Conservation (phyloP, 2,888 invertebrate genomes). For the Microplitis manilae region DNA sequence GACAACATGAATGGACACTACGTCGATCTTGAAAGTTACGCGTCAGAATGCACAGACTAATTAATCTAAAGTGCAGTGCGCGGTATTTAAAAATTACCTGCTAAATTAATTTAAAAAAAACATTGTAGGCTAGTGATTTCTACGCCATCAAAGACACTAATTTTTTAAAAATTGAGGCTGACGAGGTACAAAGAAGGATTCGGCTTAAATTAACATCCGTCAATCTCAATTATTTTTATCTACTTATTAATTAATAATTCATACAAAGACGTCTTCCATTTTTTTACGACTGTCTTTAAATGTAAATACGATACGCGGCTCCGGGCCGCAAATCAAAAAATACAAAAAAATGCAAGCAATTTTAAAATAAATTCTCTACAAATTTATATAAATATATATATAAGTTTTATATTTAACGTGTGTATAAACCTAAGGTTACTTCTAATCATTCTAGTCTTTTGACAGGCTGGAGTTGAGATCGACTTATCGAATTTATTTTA, state of each 20-base stretch:
- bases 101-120: no score
- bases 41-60: conserved; percentile 76
- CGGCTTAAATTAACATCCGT: no score
- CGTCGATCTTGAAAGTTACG: conserved; percentile 80
- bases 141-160: conserved; percentile 35
- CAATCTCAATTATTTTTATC: no score
- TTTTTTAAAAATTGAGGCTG: neutral
- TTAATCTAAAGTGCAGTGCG: neutral
- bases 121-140: neutral
- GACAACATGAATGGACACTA: conserved; percentile 79
- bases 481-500: conserved; percentile 51
- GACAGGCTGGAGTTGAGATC: conserved; percentile 64
- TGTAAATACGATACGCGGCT: no score
- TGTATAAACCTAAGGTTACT: conserved; percentile 55
- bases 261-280: no score
- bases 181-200: neutral
- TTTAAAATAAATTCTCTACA: conserved; percentile 29
- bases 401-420: conserved; percentile 46
- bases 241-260: no score
- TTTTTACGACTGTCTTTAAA: no score
- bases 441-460: conserved; percentile 70
- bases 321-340: no score
- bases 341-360: neutral
- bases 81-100: neutral
- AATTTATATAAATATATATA: conserved; percentile 37